Conservation (phyloP, 2,888 invertebrate species). For the Eristalis intricaria region DNA sequence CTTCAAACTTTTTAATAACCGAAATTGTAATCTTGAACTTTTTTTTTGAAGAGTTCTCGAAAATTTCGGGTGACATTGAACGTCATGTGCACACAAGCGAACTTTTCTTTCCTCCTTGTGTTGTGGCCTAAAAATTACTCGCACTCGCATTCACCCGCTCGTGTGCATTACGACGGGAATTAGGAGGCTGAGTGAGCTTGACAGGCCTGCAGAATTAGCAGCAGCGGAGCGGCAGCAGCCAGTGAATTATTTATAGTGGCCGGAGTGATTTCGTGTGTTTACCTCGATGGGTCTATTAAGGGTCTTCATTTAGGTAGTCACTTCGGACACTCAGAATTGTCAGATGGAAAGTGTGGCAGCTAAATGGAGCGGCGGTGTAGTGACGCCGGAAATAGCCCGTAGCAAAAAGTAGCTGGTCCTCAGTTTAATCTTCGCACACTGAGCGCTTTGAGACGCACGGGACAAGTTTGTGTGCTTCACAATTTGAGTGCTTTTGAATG, state of each 20-base stretch:
- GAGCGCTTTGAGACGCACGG: not conserved
- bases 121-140: slow-evolving; percentile 8
- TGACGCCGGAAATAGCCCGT: not conserved
- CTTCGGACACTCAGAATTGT: not conserved
- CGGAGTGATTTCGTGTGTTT: not conserved
- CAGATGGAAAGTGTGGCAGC: not conserved
- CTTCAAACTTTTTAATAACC: slow-evolving; percentile 27
- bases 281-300: not conserved
- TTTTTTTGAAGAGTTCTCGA: not conserved
- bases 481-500: not conserved
- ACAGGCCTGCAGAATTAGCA: slow-evolving; percentile 1
- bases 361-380: not conserved
- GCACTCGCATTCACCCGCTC: not conserved
- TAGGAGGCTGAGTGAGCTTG: slow-evolving; percentile 5
- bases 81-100: slow-evolving; percentile 22
- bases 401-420: not conserved
- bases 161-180: not conserved
- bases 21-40: slow-evolving; percentile 15
- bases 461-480: not conserved
- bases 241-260: not conserved
- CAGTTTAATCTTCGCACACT: not conserved
- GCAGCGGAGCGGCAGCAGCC: not conserved
- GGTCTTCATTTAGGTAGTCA: not conserved
- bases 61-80: slow-evolving; percentile 21
- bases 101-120: not conserved